A percentile compares a stretch with the other conserved stretches of the same genome.
phyloP scores from a whole-genome alignment of 2,797 vertebrate genomes.

The Martes flavigula region DNA sequence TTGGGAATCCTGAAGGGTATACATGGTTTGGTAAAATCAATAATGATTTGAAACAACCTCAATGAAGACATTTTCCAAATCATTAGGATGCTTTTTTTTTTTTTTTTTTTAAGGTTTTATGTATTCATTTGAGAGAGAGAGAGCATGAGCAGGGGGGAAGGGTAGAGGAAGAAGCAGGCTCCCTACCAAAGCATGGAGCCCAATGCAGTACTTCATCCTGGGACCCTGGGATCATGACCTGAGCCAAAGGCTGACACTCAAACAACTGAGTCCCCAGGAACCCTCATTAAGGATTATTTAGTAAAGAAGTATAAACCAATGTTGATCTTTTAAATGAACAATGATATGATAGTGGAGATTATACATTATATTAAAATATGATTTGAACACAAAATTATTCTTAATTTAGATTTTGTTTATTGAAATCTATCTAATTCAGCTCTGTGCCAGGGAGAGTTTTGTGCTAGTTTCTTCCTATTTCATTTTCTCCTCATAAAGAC shows the following conservation, averaged over 20 bases:
- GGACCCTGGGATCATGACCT: too few relatives aligned
- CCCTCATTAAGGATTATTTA: background rate
- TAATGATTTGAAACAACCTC: background rate
- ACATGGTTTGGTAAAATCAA: background rate
- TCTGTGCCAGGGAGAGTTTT: background rate
- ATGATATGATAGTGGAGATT: background rate
- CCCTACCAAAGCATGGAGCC: too few relatives aligned
- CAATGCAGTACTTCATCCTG: too few relatives aligned
- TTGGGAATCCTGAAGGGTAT: rapidly evolving
- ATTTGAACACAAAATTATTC: background rate
- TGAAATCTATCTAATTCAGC: background rate
- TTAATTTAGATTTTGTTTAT: background rate
- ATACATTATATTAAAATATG: background rate
- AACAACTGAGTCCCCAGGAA: too few relatives aligned
- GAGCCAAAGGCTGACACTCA: too few relatives aligned
- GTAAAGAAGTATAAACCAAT: background rate
- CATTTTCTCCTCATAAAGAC: background rate
- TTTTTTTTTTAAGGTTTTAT: too few relatives aligned
- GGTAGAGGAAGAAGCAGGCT: too few relatives aligned
- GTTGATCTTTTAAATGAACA: background rate
- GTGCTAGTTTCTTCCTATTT: background rate
- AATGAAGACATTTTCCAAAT: background rate
- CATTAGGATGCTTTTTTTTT: background rate
- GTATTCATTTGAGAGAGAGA: too few relatives aligned
- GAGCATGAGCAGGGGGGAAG: too few relatives aligned